These are phyloP conservation scores for Halcyon senegalensis DNA, from an alignment of 2,113 vertebrate species.

Conservation along the genomic window DNA sequence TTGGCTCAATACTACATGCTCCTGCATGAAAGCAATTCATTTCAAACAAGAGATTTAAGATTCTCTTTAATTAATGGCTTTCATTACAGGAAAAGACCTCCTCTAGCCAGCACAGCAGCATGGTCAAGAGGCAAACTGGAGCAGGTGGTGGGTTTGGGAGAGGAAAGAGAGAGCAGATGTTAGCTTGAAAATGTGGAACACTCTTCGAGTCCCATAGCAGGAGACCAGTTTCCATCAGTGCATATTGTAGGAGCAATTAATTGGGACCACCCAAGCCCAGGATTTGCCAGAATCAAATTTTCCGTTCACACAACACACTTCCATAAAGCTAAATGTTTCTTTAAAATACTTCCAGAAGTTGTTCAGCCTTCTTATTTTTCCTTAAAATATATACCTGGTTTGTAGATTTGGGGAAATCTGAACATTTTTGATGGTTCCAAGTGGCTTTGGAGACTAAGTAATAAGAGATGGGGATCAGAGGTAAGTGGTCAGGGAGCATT, in stretches of 20 bases:
- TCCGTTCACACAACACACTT: background rate
- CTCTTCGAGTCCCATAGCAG: background rate
- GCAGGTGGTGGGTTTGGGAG: constrained; percentile 53
- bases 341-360: background rate
- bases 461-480: background rate
- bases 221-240: constrained; percentile 65
- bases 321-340: background rate
- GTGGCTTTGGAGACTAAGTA: background rate
- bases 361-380: background rate
- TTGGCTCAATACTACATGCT: background rate
- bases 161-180: constrained; percentile 55
- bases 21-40: background rate
- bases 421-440: background rate
- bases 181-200: constrained; percentile 35
- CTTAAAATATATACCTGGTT: background rate
- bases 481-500: background rate
- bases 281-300: constrained; percentile 44
- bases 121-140: constrained; percentile 49
- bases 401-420: background rate
- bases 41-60: constrained; percentile 5
- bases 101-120: constrained; percentile 19
- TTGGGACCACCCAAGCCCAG: constrained; percentile 15
- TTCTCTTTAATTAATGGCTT: constrained; percentile 52
- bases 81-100: constrained; percentile 45
- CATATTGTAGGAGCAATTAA: constrained; percentile 63